Evolutionary conservation across 2,113 vertebrate genomes (phyloP), one percentile per base, ranked within the genome.

Genomic region (Eleginops maclovinus): DNA sequence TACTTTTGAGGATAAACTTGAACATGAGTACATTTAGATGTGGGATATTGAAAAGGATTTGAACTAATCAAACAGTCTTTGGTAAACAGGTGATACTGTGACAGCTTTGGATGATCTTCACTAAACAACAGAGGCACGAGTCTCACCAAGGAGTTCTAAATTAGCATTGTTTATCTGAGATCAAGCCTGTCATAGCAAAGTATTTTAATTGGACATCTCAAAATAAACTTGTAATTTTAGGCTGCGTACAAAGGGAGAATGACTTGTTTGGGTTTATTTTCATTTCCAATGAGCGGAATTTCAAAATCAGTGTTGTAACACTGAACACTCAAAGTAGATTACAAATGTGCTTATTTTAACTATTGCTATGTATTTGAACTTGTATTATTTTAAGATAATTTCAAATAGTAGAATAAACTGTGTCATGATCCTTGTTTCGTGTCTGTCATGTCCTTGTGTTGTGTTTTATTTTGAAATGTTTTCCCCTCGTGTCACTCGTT

Each of bases 151-250:
- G 13, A 54, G 36, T 55, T 54, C 17, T 10, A 65, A 66, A 47
- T 71, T 1, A 59, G 17, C 19, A 21, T 28, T 1, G 16, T 54
- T 31, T 54, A 59, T 67, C 36, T 50, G 26, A 43, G 66, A 40
- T 15, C 8, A 44, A 55, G 19, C 11, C 31, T 31, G 65, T 70
- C 71, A 64, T 0, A 68, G 4, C 36, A 28, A 73, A 44, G 26
- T 26, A 41, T 54, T 71, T 82, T 24, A 73, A 65, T 70, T 19
- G 15, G 1, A 74, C 43, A 16, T 63, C 15, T 61, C 0, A 56
- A 81, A 79, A 81, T 76, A 79, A 68, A 55, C 17, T 21, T 2
- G 3, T 10, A 43, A 51, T 53, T 49, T 56, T 65, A 75, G 53
- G 31, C 14, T 41, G 58, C 14, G 41, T 54, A 81, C 46, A 69